A percentile compares a stretch with the other conserved stretches of the same genome.
Conservation (phyloP, 2,797 vertebrate genomes). For the Sciaenops ocellatus region DNA sequence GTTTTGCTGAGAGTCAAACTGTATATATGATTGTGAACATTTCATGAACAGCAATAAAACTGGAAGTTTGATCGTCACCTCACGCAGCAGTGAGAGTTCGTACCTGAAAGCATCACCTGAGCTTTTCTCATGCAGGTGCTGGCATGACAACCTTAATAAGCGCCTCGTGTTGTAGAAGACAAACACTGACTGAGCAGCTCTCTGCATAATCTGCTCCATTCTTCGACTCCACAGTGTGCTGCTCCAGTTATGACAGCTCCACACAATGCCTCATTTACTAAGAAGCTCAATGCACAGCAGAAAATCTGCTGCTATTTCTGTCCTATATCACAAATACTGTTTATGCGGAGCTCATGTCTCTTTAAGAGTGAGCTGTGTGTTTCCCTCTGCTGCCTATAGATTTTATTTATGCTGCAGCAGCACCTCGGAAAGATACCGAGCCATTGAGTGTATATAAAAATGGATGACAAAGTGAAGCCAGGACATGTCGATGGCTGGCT, state of each 20-base stretch:
- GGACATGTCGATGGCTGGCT: too few relatives aligned
- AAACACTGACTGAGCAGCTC: background rate
- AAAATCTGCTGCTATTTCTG: background rate
- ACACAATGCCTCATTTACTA: conserved; percentile 14
- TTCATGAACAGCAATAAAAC: too few relatives aligned
- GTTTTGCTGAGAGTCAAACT: too few relatives aligned
- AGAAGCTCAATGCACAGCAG: background rate
- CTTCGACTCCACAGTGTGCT: background rate
- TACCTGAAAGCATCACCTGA: background rate
- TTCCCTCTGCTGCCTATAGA: background rate
- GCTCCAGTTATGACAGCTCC: conserved; percentile 19
- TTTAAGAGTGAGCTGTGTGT: background rate
- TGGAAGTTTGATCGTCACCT: too few relatives aligned
- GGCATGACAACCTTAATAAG: conserved; percentile 20
- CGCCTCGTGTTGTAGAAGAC: background rate
- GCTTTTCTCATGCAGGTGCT: background rate
- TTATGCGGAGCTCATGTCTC: background rate
- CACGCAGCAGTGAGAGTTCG: background rate
- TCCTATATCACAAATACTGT: background rate
- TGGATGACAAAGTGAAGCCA: too few relatives aligned
- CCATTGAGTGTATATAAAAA: too few relatives aligned
- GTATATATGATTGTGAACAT: too few relatives aligned
- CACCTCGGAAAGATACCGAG: too few relatives aligned
- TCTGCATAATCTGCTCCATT: background rate
- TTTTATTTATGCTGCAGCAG: background rate